Conservation (phyloP, 2,888 invertebrate genomes). For the Diabrotica balteata region DNA sequence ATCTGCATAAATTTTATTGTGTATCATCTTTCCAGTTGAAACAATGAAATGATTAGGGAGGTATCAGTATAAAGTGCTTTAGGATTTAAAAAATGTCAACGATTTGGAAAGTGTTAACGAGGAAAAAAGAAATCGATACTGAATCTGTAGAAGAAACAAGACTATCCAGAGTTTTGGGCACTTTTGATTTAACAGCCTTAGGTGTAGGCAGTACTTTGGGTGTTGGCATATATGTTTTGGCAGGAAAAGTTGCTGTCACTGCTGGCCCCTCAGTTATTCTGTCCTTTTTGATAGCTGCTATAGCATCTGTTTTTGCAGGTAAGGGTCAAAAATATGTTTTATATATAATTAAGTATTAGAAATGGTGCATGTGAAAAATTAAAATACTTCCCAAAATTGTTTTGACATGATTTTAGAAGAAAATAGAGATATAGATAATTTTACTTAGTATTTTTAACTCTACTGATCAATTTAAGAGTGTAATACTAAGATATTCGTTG, state of each 20-base stretch:
- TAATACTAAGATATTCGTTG: no score
- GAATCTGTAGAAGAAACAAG: slow-evolving; percentile 54
- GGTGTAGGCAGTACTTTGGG: slow-evolving; percentile 86
- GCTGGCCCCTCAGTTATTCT: slow-evolving; percentile 88
- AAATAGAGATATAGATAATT: neutral
- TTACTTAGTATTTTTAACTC: no score
- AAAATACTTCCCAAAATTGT: neutral
- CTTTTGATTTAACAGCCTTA: slow-evolving; percentile 82
- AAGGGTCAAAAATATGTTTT: slow-evolving; percentile 40
- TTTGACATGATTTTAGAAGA: neutral
- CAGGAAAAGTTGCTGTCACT: slow-evolving; percentile 79
- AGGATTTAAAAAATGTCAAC: slow-evolving; percentile 42
- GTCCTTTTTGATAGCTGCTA: slow-evolving; percentile 85
- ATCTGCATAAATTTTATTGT: slow-evolving; percentile 27
- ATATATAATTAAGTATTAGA: slow-evolving; percentile 11
- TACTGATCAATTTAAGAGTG: no score
- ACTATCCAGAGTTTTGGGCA: slow-evolving; percentile 76
- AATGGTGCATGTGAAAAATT: neutral
- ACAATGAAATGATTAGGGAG: slow-evolving; percentile 14
- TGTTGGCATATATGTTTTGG: slow-evolving; percentile 89
- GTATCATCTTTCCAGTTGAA: slow-evolving; percentile 12
- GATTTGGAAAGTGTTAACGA: slow-evolving; percentile 53
- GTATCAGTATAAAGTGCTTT: slow-evolving; percentile 9
- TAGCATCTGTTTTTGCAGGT: slow-evolving; percentile 91
- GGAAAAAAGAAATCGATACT: slow-evolving; percentile 54